phyloP scores from a whole-genome alignment of 2,888 invertebrate species.

The Leptinotarsa tumamoca region DNA sequence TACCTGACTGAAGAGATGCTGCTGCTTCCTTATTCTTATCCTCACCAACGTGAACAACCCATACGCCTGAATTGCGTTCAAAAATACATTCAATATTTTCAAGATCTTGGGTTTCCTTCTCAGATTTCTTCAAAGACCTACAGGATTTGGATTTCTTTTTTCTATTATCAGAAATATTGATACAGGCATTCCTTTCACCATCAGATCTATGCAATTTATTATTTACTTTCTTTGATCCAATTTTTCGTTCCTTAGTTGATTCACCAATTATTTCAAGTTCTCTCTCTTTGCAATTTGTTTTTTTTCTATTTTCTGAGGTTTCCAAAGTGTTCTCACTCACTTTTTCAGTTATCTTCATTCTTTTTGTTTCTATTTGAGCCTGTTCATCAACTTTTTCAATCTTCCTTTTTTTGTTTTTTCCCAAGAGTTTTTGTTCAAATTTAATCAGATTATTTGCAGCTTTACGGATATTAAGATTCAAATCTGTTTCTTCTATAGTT shows the following conservation, averaged over 20 bases:
- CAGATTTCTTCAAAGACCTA: neutral
- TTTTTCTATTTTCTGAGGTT: constrained; percentile 5
- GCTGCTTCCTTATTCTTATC: constrained; percentile 2
- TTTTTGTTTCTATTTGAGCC: constrained; percentile 39
- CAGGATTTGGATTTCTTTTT: constrained; percentile 1
- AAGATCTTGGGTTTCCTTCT: constrained; percentile 19
- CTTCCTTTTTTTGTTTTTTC: constrained; percentile 60
- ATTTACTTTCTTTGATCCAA: constrained; percentile 14
- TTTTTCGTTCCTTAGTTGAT: constrained; percentile 23
- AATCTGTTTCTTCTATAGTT: constrained; percentile 57
- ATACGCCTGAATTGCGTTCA: constrained; percentile 61
- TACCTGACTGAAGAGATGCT: constrained; percentile 19
- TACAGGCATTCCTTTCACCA: neutral
- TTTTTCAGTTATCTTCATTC: constrained; percentile 43
- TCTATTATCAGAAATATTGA: neutral
- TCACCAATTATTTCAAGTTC: neutral
- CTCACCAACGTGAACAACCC: constrained; percentile 50
- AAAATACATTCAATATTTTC: constrained; percentile 56
- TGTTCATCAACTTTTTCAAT: constrained; percentile 44
- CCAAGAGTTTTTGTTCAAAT: constrained; percentile 60
- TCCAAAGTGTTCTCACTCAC: neutral
- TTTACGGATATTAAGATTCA: constrained; percentile 57
- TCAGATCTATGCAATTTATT: neutral
- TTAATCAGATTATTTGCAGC: constrained; percentile 60
- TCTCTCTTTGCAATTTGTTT: constrained; percentile 1